A percentile compares a stretch with the other conserved stretches of the same genome.
phyloP scores from a whole-genome alignment of 2,888 invertebrate genomes.

The Sarcophaga subvicina region DNA sequence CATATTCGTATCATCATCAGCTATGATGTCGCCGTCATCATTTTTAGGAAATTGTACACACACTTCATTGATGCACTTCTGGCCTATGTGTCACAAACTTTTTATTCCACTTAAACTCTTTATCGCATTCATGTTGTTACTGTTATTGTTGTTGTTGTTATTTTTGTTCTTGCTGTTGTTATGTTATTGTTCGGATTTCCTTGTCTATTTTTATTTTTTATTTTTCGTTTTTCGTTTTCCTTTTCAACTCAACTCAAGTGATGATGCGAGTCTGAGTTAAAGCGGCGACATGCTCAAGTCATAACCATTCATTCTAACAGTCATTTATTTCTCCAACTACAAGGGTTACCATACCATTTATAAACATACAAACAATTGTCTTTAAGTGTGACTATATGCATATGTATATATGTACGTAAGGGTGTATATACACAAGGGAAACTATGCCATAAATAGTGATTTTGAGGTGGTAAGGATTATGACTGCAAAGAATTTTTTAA shows the following conservation, averaged over 20 bases:
- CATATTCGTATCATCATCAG: constrained; percentile 55
- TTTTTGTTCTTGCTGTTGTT: no score
- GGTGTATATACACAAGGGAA: constrained; percentile 1
- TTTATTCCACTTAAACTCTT: constrained; percentile 36
- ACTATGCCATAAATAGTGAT: neutral
- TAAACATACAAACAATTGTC: neutral
- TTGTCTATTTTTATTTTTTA: neutral
- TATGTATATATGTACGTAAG: neutral
- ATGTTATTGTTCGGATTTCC: neutral
- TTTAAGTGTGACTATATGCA: neutral
- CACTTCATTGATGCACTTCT: constrained; percentile 71
- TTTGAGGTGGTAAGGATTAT: no score
- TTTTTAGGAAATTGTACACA: constrained; percentile 62
- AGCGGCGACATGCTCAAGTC: constrained; percentile 64
- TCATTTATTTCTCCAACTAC: constrained; percentile 23
- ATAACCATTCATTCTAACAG: constrained; percentile 62
- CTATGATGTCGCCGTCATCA: neutral
- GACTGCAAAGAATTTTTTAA: no score
- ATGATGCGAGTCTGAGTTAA: constrained; percentile 54
- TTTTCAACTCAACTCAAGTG: constrained; percentile 46
- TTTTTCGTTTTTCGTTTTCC: constrained; percentile 19
- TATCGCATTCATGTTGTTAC: neutral
- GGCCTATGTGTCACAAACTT: constrained; percentile 68
- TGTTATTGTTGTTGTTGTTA: no score
- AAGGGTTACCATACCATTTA: neutral